Evolutionary conservation across 2,888 invertebrate genomes (phyloP), one percentile per base, ranked within the genome.

Genomic region (Epirrhoe alternata): DNA sequence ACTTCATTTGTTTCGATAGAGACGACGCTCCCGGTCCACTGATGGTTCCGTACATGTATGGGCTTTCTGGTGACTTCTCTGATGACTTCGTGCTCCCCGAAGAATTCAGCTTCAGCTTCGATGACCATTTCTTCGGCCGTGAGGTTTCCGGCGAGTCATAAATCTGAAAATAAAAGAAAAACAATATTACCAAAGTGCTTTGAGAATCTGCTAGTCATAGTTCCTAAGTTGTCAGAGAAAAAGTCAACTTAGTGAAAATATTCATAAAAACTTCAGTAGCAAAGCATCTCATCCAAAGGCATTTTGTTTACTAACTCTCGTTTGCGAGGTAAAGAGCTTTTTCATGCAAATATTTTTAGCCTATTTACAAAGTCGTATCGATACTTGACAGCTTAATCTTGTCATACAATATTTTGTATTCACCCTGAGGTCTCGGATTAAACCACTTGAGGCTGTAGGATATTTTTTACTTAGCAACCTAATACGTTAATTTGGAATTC

Each of bases 1-100:
- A 97, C 85, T 96, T 96, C 97, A 97, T 97, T 81, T 97, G 97
- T 85, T 96, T 96, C 66, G 96, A 96, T 60, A 97, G 86, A n/a
- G 96, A 95, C 78, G 96, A 95, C 69, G 95, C 95, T 61, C 95
- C 95, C 74, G 95, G 95, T 74, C 94, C 94, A 70, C 89, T 88
- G 72, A 93, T 88, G 31, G 93, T 93, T 52, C 93, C 93, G 78
- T 92, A 93, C 88, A 92, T 86, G 68, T 89, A 91, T 66, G 92
- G 89, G 70, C 89, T 91, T 69, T 92, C 92, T 66, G 92, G 91
- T 73, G 92, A 92, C 71, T 88, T 92, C 64, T 93, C 92, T 68
- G 92, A 88, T 69, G 91, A 87, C 74, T 89, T 93, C 54, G 86
- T 83, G 74, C 89, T 91, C 74, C 90, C 92, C 72, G 92, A 89